Base-by-base conservation (phyloP, 2,797 vertebrate genomes). In the Clarias laeviceps region DNA sequence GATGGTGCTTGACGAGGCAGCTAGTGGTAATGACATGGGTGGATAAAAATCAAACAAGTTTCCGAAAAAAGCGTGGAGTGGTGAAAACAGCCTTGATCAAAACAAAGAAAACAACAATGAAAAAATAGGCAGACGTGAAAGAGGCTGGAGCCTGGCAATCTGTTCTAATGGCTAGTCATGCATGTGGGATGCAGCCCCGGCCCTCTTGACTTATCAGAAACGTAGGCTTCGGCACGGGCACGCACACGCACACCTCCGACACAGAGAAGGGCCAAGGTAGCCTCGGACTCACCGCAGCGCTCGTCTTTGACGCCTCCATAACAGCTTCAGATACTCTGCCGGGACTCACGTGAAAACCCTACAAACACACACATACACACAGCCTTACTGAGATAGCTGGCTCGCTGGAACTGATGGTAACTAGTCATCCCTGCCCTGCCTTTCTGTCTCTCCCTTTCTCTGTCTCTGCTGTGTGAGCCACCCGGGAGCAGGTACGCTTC, bases 251-350 rank as follows among this genome's bases (percentile, higher is more conserved):
- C 91, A 83, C 17, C 84, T 92, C 92, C 91, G 91, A 83, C 83
- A 91, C 87, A 87, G 79, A 89, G 88, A 89, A 78, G 91, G 90
- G 90, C 92, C 92, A 93, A 94, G 90, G 92, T 91, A 93, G 89
- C 92, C 91, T 88, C 93, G 91, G 92, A 96, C 95, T 96, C 95
- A 96, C 95, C 95, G 94, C 94, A 89, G 93, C 94, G 76, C 94
- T 95, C 91, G 95, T 95, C 94, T 96, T 95, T 95, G 95, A 95
- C 94, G 95, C 95, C 92, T 95, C 95, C 95, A 96, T 94, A 93
- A 95, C 94, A 18, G 95, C 94, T 93, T 95, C 95, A 93, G 94
- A 95, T 92, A 96, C 94, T 95, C 95, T 95, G 94, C 94, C 94
- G 93, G 95, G 95, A 93, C 95, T 96, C 94, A 94, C 93, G 92